Evolutionary conservation across 92 coral and sea anemone species (phyloP), one percentile per base, ranked within the genome.

Genomic region (Actinernus sp.): DNA sequence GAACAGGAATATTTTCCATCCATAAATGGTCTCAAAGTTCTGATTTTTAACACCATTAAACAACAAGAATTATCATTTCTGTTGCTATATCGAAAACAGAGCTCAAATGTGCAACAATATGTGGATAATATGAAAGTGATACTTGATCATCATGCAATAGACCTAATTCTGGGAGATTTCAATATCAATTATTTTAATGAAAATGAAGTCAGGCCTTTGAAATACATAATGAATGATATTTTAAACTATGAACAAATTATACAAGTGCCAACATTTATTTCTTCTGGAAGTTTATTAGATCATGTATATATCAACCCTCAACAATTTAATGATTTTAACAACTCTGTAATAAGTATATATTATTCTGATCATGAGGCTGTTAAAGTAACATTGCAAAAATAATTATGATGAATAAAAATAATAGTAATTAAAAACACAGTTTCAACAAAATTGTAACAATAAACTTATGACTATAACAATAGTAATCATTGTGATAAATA

Each of bases 251-350:
- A 38, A 28, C 93, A 81, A 70, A 43, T 70, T 74, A 72, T 74
- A 46, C 41, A 53, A n/a, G 34, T n/a, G 17, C 59, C 87, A 28
- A 78, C 90, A 58, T 82, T 81, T 67, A 54, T 78, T 3, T 81
- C 93, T 50, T 33, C 76, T 51, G 90, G 87, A 31, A 72, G 67
- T 57, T 61, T 88, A 50, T 24, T 84, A 44, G 90, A 83, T 61
- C 90, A 89, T 56, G 58, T 88, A 5, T 78, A 73, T 37, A 36
- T 88, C n/a, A n/a, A n/a, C n/a, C n/a, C n/a, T n/a, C n/a, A n/a
- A n/a, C n/a, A n/a, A n/a, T n/a, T n/a, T n/a, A n/a, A n/a, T n/a
- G n/a, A n/a, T n/a, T n/a, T n/a, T n/a, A n/a, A n/a, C n/a, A n/a
- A n/a, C n/a, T n/a, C n/a, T n/a, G n/a, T n/a, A n/a, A n/a, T n/a